A percentile compares a stretch with the other conserved stretches of the same genome.
These are phyloP conservation scores for Polyommatus icarus DNA, from an alignment of 2,888 invertebrate species.

Conservation along the genomic window DNA sequence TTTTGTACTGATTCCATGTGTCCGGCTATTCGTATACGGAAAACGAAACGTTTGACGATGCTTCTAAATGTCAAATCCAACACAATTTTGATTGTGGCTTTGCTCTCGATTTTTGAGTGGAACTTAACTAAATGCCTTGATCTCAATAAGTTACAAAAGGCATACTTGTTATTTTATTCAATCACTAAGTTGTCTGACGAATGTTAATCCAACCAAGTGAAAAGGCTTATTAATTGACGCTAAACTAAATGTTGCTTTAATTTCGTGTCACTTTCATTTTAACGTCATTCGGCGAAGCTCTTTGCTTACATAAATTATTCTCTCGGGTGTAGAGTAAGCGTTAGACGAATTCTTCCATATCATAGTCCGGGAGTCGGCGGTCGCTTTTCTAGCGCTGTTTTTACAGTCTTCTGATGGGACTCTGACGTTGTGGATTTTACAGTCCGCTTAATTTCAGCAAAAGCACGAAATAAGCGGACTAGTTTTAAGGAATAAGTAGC, in stretches of 20 bases:
- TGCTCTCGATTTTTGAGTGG: too few relatives aligned
- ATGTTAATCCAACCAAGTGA: neutral
- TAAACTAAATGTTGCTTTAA: neutral
- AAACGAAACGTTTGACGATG: too few relatives aligned
- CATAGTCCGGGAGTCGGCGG: slow-evolving; percentile 40
- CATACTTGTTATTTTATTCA: too few relatives aligned
- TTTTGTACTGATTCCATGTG: too few relatives aligned
- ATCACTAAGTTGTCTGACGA: too few relatives aligned
- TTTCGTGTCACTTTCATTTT: neutral
- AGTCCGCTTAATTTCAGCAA: neutral
- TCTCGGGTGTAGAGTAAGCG: slow-evolving; percentile 26
- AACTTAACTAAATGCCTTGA: too few relatives aligned
- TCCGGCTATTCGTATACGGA: too few relatives aligned
- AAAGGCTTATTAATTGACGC: neutral
- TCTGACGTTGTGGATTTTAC: slow-evolving; percentile 2
- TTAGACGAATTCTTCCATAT: slow-evolving; percentile 65
- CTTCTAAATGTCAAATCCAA: too few relatives aligned
- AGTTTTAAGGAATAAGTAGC: neutral
- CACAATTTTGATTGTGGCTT: too few relatives aligned
- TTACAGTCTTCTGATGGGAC: neutral
- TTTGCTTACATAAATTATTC: slow-evolving; percentile 7
- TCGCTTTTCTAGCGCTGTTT: slow-evolving; percentile 19
- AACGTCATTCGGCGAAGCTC: neutral
- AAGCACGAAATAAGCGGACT: neutral
- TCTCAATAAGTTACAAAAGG: too few relatives aligned